phyloP scores from a whole-genome alignment of 2,113 vertebrate genomes.

The Mobula hypostoma region DNA sequence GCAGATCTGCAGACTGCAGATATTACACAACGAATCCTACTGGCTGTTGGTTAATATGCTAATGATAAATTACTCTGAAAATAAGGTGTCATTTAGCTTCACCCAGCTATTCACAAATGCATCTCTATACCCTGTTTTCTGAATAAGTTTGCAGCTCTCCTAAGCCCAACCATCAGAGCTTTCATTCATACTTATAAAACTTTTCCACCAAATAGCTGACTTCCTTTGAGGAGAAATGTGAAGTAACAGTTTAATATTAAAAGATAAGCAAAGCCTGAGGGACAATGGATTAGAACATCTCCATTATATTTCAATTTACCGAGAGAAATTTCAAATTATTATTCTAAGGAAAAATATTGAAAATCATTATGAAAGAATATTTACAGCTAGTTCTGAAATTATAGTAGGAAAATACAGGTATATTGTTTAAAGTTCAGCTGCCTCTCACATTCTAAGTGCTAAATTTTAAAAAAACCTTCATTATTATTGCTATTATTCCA shows the following conservation, averaged over 20 bases:
- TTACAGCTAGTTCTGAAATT: background rate
- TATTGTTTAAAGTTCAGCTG: background rate
- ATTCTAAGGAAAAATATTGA: background rate
- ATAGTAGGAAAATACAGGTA: background rate
- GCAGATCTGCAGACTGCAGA: background rate
- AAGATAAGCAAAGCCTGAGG: background rate
- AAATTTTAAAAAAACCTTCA: background rate
- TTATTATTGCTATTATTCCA: background rate
- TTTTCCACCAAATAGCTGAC: background rate
- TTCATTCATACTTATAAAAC: background rate
- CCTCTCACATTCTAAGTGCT: background rate
- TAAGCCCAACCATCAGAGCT: background rate
- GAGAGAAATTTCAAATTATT: background rate
- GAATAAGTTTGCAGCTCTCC: background rate
- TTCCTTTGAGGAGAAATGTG: background rate
- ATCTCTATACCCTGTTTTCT: background rate
- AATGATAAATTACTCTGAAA: background rate
- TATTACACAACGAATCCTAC: background rate
- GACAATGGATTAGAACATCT: background rate
- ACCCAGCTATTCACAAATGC: background rate
- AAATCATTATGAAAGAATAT: background rate
- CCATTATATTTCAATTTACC: background rate
- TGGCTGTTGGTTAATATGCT: background rate
- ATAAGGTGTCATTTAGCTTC: background rate
- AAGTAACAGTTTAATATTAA: background rate